Evolutionary conservation across 2,797 vertebrate species (phyloP), one percentile per base, ranked within the genome.

Genomic region (Hipposideros larvatus): DNA sequence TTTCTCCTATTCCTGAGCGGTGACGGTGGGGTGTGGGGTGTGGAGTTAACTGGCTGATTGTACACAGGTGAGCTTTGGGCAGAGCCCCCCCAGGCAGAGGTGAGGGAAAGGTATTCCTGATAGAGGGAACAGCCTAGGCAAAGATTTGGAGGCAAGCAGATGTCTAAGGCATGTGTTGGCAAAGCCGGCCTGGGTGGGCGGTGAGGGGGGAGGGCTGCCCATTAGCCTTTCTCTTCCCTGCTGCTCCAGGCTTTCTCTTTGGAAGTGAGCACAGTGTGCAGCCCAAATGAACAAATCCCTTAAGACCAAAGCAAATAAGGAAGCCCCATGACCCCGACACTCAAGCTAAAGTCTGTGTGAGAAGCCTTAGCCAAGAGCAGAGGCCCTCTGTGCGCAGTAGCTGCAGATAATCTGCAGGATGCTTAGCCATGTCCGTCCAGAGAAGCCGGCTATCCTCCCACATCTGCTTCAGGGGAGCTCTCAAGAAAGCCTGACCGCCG

Each of bases 291-390:
- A 41, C 55, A 93, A 34, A 84, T 79, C 83, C 46, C 48, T 61
- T 51, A 90, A 83, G 70, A 87, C 15, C 41, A 34, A 82, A 93
- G 57, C 34, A 74, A 68, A 84, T 34, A 14, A 79, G 84, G 91
- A 80, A 83, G 61, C 14, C 63, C 37, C 24, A 15, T 0, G 9
- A 68, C 37, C 19, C 46, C 0, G 8, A 19, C 19, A 1, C 34
- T 74, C 71, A 51, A 7, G 24, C 75, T 65, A 4, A 75, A 93
- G 75, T 37, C 34, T 53, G 11, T 15, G 31, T 0, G 28, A 88
- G 53, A 22, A 84, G 2, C 43, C 66, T 68, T 22, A 5, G 53
- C 34, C 43, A 7, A 21, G 57, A 73, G 71, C 15, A 0, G 37
- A 89, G 68, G 63, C 16, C 31, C 41, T 66, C 18, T 34, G 59